A percentile compares a stretch with the other conserved stretches of the same genome.
Conservation (phyloP, 2,113 vertebrate species). For the Hippolais icterina region DNA sequence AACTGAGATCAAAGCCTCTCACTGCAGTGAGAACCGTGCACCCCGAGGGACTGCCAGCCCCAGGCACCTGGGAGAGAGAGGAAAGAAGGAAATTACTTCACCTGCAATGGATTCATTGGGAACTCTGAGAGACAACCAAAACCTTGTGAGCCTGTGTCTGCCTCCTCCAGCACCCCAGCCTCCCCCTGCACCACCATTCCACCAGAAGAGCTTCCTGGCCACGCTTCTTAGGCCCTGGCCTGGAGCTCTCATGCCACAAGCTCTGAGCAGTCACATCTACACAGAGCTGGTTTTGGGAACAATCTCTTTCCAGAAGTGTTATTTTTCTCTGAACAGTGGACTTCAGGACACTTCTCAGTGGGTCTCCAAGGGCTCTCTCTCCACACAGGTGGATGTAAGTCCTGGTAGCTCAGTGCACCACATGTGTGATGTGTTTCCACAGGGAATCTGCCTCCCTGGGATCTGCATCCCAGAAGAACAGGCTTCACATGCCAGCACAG, state of each 20-base stretch:
- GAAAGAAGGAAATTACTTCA: background rate
- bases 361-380: background rate
- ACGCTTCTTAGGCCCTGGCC: rapidly evolving
- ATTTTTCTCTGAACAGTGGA: background rate
- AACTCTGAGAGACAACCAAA: background rate
- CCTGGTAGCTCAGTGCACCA: rapidly evolving
- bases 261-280: background rate
- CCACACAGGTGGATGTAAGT: rapidly evolving
- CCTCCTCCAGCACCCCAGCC: background rate
- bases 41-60: background rate
- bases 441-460: background rate
- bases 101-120: rapidly evolving
- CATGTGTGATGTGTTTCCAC: rapidly evolving
- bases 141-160: rapidly evolving
- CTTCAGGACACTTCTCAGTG: background rate
- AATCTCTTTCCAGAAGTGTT: background rate
- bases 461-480: background rate
- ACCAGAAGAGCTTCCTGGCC: background rate
- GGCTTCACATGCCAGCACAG: background rate
- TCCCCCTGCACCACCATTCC: background rate
- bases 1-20: background rate
- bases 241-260: background rate
- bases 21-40: background rate
- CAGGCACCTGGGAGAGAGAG: background rate
- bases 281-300: background rate